phyloP scores from a whole-genome alignment of 2,888 invertebrate genomes.

The Lycaena phlaeas region DNA sequence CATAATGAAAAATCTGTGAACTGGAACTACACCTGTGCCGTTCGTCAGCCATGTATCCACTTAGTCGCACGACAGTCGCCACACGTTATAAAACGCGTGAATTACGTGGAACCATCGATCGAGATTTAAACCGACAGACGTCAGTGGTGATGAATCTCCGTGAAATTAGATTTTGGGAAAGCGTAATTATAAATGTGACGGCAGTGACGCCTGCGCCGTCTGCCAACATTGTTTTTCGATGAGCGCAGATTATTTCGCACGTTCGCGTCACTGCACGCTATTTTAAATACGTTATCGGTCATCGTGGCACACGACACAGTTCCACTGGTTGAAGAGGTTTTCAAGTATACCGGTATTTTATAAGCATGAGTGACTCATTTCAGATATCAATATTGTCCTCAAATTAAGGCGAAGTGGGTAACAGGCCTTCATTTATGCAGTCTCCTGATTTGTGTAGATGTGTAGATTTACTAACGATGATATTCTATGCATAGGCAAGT shows the following conservation, averaged over 20 bases:
- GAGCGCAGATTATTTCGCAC: constrained; percentile 35
- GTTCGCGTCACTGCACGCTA: constrained; percentile 36
- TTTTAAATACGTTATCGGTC: constrained; percentile 43
- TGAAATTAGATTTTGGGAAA: constrained; percentile 49
- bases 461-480: too few relatives aligned
- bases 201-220: constrained; percentile 26
- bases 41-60: constrained; percentile 3
- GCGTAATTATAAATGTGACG: constrained; percentile 56
- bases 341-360: too few relatives aligned
- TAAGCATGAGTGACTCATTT: too few relatives aligned
- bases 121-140: constrained; percentile 50
- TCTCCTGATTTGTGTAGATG: too few relatives aligned
- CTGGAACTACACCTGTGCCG: neutral
- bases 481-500: too few relatives aligned
- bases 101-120: constrained; percentile 42
- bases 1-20: too few relatives aligned
- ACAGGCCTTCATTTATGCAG: too few relatives aligned
- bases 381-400: too few relatives aligned
- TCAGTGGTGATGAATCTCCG: constrained; percentile 52
- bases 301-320: constrained; percentile 16
- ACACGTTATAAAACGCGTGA: constrained; percentile 15
- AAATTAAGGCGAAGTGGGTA: too few relatives aligned
- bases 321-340: neutral
- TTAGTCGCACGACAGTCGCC: neutral
- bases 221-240: constrained; percentile 35